Base-by-base conservation (phyloP, 2,113 vertebrate genomes). In the Lanius ludovicianus region DNA sequence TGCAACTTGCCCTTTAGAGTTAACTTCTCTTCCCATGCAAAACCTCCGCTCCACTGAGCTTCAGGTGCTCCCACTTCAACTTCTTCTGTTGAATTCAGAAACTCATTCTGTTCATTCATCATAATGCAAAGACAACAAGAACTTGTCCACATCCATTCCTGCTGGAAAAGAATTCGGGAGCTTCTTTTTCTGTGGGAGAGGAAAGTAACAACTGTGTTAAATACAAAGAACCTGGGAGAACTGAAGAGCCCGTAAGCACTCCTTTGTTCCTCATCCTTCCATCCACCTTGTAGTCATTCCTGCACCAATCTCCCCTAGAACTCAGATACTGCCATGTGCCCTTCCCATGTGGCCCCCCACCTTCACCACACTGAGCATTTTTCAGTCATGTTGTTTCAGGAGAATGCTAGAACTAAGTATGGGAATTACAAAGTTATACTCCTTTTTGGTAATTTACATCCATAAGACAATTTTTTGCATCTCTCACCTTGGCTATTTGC, bases 71-170 rank as follows among this genome's bases (percentile, higher is more conserved):
- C 87, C 50, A 89, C 70, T 68, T 93, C 77, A 74, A 16, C 57
- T 81, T 11, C 24, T 71, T 84, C 98, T 62, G 37, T 37, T 7
- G 37, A 37, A 37, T 37, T 37, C 37, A 37, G 37, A 37, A 37
- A 37, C 37, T 37, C 37, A 37, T 37, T 37, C 37, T 64, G 53
- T 64, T 96, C 85, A 99, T 97, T 99, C 99, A 80, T 99, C 99
- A 37, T 99, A 99, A 98, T 99, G 99, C 93, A 99, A 98, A 22
- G 99, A 99, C 68, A 99, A 98, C 91, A 99, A 98, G 97, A 99
- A 99, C 96, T 99, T 99, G 89, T 99, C 99, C 96, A 99, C 99
- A 62, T 99, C 99, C 98, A 99, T 98, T 98, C 99, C 99, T 64
- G 98, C 98, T 37, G 99, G 99, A 95, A 99, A 99, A 71, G 98